Conservation (phyloP, 2,797 vertebrate species). For the Potorous gilbertii region DNA sequence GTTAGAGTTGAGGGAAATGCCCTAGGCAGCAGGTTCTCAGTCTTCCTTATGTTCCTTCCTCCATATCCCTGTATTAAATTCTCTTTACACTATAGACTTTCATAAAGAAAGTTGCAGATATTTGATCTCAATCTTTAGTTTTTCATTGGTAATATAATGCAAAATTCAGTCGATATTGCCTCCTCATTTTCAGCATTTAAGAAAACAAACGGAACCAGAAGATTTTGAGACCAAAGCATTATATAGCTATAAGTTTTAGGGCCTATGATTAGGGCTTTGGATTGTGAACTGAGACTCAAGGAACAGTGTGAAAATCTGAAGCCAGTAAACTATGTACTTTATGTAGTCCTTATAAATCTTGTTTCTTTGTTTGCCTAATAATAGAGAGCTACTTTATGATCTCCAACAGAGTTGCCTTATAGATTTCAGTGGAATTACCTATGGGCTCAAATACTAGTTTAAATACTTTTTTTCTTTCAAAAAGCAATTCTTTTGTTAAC, state of each 20-base stretch:
- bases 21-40: neutral
- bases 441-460: neutral
- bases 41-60: neutral
- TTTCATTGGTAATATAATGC: neutral
- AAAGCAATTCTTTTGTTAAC: neutral
- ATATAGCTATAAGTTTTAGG: neutral
- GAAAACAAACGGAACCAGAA: neutral
- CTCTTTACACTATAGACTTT: neutral
- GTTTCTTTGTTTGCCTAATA: neutral
- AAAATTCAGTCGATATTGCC: constrained; percentile 35
- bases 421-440: neutral
- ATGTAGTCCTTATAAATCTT: neutral
- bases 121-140: constrained; percentile 27
- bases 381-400: constrained; percentile 3
- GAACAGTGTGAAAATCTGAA: neutral
- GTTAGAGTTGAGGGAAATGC: neutral
- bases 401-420: constrained; percentile 6
- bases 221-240: neutral
- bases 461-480: constrained; percentile 31
- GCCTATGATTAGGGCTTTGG: neutral
- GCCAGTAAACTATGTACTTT: neutral
- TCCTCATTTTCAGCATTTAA: constrained; percentile 41
- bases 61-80: neutral
- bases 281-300: neutral
- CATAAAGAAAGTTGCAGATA: neutral